Evolutionary conservation across 2,888 invertebrate genomes (phyloP), one percentile per base, ranked within the genome.

Genomic region (Sesamia inferens): DNA sequence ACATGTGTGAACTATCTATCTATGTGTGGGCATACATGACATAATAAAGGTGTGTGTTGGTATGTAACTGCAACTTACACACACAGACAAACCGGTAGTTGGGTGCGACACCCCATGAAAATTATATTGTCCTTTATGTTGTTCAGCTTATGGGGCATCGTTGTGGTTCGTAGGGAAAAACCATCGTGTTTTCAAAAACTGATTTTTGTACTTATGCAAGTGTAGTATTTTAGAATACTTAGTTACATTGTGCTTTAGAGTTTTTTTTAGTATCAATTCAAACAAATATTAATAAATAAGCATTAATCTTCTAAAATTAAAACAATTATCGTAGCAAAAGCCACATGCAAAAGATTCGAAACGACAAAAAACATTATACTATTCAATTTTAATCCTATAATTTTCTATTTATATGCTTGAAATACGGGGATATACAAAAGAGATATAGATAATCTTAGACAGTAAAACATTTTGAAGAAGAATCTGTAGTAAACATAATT

Each of bases 71-170:
- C 79, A 79, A 72, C 66, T 71, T 71, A 90, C 88, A 70, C 91
- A 90, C 88, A 92, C 89, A 88, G 68, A 68, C 58, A 73, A 65
- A 74, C 68, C 48, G 48, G 66, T 78, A 83, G 88, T 87, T 90
- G 92, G 92, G 92, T 92, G 92, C 90, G 90, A 92, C 93, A 93
- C 93, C 93, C 93, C 90, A 90, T 90, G 88, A 90, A 91, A 91
- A 91, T 80, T 90, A 92, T 90, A 92, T 93, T 91, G 89, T 89
- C 87, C 89, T 89, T 71, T 81, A 85, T 76, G 62, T 64, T 67
- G 73, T 80, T 83, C 64, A 77, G 61, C 58, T 57, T 83, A 77
- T 67, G 77, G 82, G 71, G 62, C 54, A 87, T 74, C 84, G 85
- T 88, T 78, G 58, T 39, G 64, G 82, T 74, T 87, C 85, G 76